A percentile compares a stretch with the other conserved stretches of the same genome.
phyloP scores from a whole-genome alignment of 2,797 vertebrate genomes.

The Echeneis naucrates region DNA sequence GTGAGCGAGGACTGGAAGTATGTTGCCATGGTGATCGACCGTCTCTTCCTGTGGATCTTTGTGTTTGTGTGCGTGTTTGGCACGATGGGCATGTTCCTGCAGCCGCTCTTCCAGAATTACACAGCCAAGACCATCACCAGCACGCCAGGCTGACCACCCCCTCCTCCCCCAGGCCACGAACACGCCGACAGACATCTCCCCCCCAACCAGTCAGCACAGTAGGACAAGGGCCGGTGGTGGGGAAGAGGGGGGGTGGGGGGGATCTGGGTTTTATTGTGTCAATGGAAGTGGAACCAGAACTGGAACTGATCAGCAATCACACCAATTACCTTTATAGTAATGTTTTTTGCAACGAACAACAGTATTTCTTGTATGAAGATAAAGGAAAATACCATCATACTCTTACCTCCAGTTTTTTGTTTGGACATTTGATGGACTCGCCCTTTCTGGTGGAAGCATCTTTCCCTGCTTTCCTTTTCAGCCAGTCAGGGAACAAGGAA shows the following conservation, averaged over 20 bases:
- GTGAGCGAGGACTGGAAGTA: slow-evolving; percentile 99
- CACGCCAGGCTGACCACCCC: slow-evolving; percentile 80
- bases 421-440: slow-evolving; percentile 59
- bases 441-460: slow-evolving; percentile 59
- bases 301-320: slow-evolving; percentile 72
- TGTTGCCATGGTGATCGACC: slow-evolving; percentile 98
- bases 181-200: slow-evolving; percentile 61
- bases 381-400: slow-evolving; percentile 50
- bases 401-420: slow-evolving; percentile 59
- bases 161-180: background rate
- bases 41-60: slow-evolving; percentile 98
- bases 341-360: slow-evolving; percentile 72
- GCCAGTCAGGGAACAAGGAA: slow-evolving; percentile 58
- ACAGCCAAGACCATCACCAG: slow-evolving; percentile 86
- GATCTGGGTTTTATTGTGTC: slow-evolving; percentile 66
- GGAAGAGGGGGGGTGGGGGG: slow-evolving; percentile 35
- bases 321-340: slow-evolving; percentile 78
- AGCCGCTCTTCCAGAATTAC: slow-evolving; percentile 98
- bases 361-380: slow-evolving; percentile 69
- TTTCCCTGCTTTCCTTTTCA: slow-evolving; percentile 56
- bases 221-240: slow-evolving; percentile 45
- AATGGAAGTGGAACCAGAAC: slow-evolving; percentile 65
- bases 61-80: slow-evolving; percentile 96
- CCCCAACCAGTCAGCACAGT: slow-evolving; percentile 65
- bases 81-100: slow-evolving; percentile 96